Evolutionary conservation across 2,888 invertebrate genomes (phyloP).

Genomic region (Sialis fuliginosa): DNA sequence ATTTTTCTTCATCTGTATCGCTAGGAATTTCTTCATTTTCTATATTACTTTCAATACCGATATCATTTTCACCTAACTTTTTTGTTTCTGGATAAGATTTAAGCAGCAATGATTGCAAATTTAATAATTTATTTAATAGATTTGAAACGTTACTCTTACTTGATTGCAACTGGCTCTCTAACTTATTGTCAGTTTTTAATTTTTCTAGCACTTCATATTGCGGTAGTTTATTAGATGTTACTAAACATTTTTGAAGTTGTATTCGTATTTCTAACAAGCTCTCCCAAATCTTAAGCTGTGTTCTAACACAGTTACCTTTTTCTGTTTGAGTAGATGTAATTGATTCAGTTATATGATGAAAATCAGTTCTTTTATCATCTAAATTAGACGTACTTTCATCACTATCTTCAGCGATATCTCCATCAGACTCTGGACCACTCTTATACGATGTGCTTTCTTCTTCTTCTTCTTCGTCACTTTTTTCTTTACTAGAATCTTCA

Average conservation of each 20-base stretch:
- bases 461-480: conserved; percentile 5
- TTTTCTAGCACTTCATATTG: conserved; percentile 32
- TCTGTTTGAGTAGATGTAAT: conserved; percentile 37
- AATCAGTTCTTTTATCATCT: conserved; percentile 18
- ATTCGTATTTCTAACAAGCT: conserved; percentile 71
- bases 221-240: conserved; percentile 64
- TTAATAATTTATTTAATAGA: conserved; percentile 44
- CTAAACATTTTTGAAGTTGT: conserved; percentile 65
- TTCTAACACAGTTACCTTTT: conserved; percentile 49
- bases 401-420: conserved; percentile 9
- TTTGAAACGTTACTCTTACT: conserved; percentile 34
- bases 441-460: conserved; percentile 2
- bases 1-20: conserved; percentile 31
- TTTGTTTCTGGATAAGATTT: conserved; percentile 54
- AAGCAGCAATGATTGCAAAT: conserved; percentile 38
- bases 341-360: conserved; percentile 37
- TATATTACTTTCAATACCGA: conserved; percentile 16
- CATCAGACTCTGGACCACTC: conserved; percentile 4
- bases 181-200: conserved; percentile 26
- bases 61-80: conserved; percentile 21
- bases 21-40: conserved; percentile 48
- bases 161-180: conserved; percentile 30
- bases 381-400: conserved; percentile 10
- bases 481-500: conserved; percentile 8
- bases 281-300: conserved; percentile 67